Evolutionary conservation across 2,888 invertebrate genomes (phyloP).

Genomic region (Anticlea derivata): DNA sequence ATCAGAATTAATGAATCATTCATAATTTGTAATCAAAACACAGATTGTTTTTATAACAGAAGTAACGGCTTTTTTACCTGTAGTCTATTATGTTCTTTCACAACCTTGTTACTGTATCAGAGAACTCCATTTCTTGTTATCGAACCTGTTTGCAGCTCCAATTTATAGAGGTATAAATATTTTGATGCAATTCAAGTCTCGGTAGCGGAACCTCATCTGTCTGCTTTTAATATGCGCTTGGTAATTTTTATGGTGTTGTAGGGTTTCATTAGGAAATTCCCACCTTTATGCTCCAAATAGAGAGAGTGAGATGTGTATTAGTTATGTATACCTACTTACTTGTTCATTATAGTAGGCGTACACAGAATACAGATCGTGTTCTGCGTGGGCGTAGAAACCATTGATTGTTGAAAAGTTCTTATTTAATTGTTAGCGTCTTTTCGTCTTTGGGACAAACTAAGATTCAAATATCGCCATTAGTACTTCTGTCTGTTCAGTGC

Average conservation of each 20-base stretch:
- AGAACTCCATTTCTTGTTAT: constrained; percentile 11
- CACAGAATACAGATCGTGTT: too few relatives aligned
- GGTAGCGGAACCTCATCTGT: constrained; percentile 15
- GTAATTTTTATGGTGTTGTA: constrained; percentile 11
- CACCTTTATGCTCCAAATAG: constrained; percentile 1
- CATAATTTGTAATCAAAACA: too few relatives aligned
- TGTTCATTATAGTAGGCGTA: too few relatives aligned
- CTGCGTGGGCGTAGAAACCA: too few relatives aligned
- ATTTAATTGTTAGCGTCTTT: too few relatives aligned
- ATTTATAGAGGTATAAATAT: constrained; percentile 18
- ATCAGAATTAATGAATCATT: too few relatives aligned
- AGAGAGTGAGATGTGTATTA: too few relatives aligned
- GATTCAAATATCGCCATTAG: too few relatives aligned
- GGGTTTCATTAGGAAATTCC: constrained; percentile 6
- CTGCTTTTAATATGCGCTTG: constrained; percentile 10
- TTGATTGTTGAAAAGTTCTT: too few relatives aligned
- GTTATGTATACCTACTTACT: too few relatives aligned
- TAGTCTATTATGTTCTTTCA: constrained; percentile 5
- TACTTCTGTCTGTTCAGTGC: too few relatives aligned
- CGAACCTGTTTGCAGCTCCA: constrained; percentile 20
- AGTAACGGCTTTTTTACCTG: constrained; percentile 13
- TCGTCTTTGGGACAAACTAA: too few relatives aligned
- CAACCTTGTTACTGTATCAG: constrained; percentile 10
- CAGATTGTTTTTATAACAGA: neutral
- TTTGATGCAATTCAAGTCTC: constrained; percentile 18